Evolutionary conservation across 1,140 invertebrate genomes (phyloP).

Genomic region (Charaxes varanes): DNA sequence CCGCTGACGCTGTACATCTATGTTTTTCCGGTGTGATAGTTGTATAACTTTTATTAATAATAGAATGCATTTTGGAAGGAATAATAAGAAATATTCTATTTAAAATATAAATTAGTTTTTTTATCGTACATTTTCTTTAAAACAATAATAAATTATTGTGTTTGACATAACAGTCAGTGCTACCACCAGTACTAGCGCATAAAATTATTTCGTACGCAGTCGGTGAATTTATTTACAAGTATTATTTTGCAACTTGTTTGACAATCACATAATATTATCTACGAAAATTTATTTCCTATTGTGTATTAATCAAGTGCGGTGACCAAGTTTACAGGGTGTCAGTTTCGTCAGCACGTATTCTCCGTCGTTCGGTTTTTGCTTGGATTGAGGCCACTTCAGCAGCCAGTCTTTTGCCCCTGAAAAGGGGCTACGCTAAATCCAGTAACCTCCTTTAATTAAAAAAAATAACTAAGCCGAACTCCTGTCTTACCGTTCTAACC

Average conservation of each 20-base stretch:
- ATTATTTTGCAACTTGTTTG: slow-evolving; percentile 66
- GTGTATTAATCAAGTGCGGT: slow-evolving; percentile 10
- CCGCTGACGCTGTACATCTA: slow-evolving; percentile 57
- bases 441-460: too few relatives aligned
- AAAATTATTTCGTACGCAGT: slow-evolving; percentile 68
- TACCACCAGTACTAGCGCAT: slow-evolving; percentile 40
- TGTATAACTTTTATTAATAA: slow-evolving; percentile 21
- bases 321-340: slow-evolving; percentile 3
- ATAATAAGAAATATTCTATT: not conserved
- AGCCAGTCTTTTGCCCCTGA: too few relatives aligned
- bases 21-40: slow-evolving; percentile 37
- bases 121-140: not conserved
- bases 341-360: too few relatives aligned
- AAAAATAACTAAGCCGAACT: too few relatives aligned
- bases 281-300: slow-evolving; percentile 13
- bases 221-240: slow-evolving; percentile 71
- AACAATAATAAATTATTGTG: not conserved
- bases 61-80: not conserved
- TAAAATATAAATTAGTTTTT: slow-evolving; percentile 6
- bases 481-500: too few relatives aligned
- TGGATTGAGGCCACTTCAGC: too few relatives aligned
- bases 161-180: slow-evolving; percentile 33
- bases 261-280: slow-evolving; percentile 44
- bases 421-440: too few relatives aligned
- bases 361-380: too few relatives aligned